Evolutionary conservation across 2,797 vertebrate genomes (phyloP), one percentile per base, ranked within the genome.

Genomic region (Amblyopsis hoosieri): DNA sequence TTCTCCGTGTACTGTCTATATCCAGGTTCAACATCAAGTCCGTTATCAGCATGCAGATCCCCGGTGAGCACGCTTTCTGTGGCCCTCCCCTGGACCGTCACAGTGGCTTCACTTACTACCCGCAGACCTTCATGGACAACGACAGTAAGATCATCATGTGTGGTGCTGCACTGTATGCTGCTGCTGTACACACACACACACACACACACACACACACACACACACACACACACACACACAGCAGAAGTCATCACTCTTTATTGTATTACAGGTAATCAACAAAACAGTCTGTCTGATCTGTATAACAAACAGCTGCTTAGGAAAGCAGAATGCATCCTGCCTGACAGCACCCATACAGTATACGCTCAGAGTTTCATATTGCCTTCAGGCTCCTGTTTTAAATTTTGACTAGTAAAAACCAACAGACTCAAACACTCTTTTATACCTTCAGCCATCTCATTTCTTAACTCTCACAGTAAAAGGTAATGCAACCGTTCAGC

Each of bases 111-210:
- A 91, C 94, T 1, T 95, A 95, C 78, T 88, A 85, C 11, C 93
- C 94, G 8, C 90, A 94, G 79, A 69, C 70, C 81, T 94, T 95
- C 84, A 95, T 95, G 94, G 93, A 94, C 37, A 92, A 90, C 54
- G 85, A 92, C 62, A 94, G 94, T 95, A 62, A 92, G 92, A 83
- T 29, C 9, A 50, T 53, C 1, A 57, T 42, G 23, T 3, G 19
- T 13, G 31, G 19, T 15, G n/a, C 48, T 51, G 6, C 19, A 10
- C 17, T 7, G 13, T 42, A 37, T n/a, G 29, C 45, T 29, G 51
- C 4, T 57, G 11, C 12, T 45, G 14, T 17, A 15, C 14, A 45
- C 19, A 3, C 19, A 23, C 19, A 23, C 19, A n/a, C n/a, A n/a
- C n/a, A n/a, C n/a, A n/a, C n/a, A n/a, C n/a, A 23, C 19, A 23